A percentile compares a stretch with the other conserved stretches of the same genome.
phyloP scores from a whole-genome alignment of 2,888 invertebrate species.

The Hydrotaea cyrtoneurina region DNA sequence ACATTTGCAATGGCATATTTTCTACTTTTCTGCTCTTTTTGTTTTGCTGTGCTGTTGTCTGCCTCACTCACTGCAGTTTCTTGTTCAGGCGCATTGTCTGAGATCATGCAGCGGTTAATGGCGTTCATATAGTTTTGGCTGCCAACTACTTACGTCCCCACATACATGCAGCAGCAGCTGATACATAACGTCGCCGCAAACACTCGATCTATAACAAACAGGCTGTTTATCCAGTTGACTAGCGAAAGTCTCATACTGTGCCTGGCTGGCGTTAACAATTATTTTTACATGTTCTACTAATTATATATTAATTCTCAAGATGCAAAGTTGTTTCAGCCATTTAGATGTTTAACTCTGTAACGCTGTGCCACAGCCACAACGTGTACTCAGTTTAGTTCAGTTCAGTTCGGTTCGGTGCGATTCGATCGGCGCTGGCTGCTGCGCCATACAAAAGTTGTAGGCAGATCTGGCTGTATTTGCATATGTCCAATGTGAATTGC shows the following conservation, averaged over 20 bases:
- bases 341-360: constrained; percentile 21
- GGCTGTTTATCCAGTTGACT: constrained; percentile 59
- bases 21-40: not conserved
- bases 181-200: not conserved
- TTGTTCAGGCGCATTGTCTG: not conserved
- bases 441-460: constrained; percentile 4
- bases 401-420: not conserved
- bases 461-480: constrained; percentile 26
- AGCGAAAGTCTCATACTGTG: constrained; percentile 58
- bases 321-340: constrained; percentile 36
- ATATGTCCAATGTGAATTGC: constrained; percentile 18
- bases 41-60: not conserved
- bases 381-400: not conserved
- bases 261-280: constrained; percentile 65
- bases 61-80: not conserved
- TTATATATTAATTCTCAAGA: constrained; percentile 62
- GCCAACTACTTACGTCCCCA: not conserved
- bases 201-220: constrained; percentile 11
- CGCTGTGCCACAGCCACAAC: not conserved
- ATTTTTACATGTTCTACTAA: constrained; percentile 66
- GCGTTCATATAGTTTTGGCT: not conserved
- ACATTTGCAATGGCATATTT: constrained; percentile 55
- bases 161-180: not conserved
- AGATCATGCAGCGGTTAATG: constrained; percentile 5
- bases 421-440: not conserved